Base-by-base conservation (phyloP, 2,797 vertebrate species). In the Sardinella longiceps region DNA sequence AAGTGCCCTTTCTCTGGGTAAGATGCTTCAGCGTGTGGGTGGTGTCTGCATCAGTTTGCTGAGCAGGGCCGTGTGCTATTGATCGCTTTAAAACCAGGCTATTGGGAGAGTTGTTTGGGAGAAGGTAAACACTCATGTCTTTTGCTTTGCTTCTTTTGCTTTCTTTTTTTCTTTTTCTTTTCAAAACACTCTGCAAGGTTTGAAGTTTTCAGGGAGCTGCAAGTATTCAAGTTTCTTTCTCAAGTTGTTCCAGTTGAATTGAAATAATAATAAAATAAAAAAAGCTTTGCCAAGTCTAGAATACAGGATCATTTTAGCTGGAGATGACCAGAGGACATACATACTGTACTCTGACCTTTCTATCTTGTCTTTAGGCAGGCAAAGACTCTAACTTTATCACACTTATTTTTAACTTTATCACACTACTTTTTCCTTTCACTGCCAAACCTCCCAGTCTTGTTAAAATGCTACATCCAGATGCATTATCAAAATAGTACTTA, bases 121-220 rank as follows among this genome's bases (percentile, higher is more conserved):
- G 39, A 74, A 74, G 63, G 11, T 18, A 77, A 74, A 30, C 66
- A 30, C 28, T n/a, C n/a, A n/a, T n/a, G n/a, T n/a, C n/a, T n/a
- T n/a, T n/a, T n/a, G n/a, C n/a, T n/a, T n/a, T n/a, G n/a, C n/a
- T n/a, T n/a, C n/a, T n/a, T n/a, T n/a, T n/a, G n/a, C n/a, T n/a
- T n/a, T n/a, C n/a, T n/a, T n/a, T n/a, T n/a, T 37, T 66, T n/a
- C 28, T 28, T 12, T 30, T 2, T 66, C 12, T 66, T 66, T 30
- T 12, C 1, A 66, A 74, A 74, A 11, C 15, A 39, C 66, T 74
- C 33, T 74, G 66, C 37, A 12, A 77, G 43, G 70, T 77, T 77
- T 77, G 66, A 70, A 74, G 14, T 37, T 74, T 37, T 77, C 20
- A 23, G 70, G 15, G 25, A 77, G 70, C 39, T 77, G 70, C 63